Base-by-base conservation (phyloP, 2,113 vertebrate genomes). In the Myocastor coypus region DNA sequence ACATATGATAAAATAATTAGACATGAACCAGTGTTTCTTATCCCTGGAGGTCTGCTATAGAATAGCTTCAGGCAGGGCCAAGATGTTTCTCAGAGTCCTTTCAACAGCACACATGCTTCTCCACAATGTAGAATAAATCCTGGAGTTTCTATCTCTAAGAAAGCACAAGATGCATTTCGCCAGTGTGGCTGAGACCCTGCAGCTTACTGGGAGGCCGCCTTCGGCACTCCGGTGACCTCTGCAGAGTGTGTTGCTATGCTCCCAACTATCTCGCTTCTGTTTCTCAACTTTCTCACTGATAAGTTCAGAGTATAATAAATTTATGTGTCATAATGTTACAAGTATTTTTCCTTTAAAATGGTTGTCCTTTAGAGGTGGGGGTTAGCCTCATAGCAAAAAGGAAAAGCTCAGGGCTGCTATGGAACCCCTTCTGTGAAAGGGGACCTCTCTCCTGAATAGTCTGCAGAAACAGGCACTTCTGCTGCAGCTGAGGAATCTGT, bases 1-100 rank as follows among this genome's bases (percentile, higher is more conserved):
- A 81, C 87, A 93, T 92, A 83, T 91, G 94, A 91, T 71, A 83
- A 93, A 93, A 93, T 93, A 94, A 95, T 89, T 95, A 96, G 57
- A 86, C 13, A n/a, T 50, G 26, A 91, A 57, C 26, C 83, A 71
- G 32, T 68, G n/a, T 80, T 91, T 95, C 50, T 81, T 91, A 61
- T 82, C 87, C 34, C 82, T 82, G 69, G 73, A 96, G 64, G 37
- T 92, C 81, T 92, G 69, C 63, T 68, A 12, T 16, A 81, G 69
- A 46, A 96, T 73, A 59, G 9, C 52, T 85, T 90, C 77, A 78
- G 69, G 42, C 52, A 96, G 24, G 57, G 50, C 50, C 64, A 92
- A 81, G 68, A 86, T 81, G 83, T 91, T 94, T 66, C 68, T 94
- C 50, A 80, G 83, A 83, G 9, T 6, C 37, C 52, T 96, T 57